Percentiles rank a stretch among this genome's conserved stretches.
Evolutionary conservation across 2,113 vertebrate species (phyloP).

Genomic region (crab-eating macaque (Macaca fascicularis)): DNA sequence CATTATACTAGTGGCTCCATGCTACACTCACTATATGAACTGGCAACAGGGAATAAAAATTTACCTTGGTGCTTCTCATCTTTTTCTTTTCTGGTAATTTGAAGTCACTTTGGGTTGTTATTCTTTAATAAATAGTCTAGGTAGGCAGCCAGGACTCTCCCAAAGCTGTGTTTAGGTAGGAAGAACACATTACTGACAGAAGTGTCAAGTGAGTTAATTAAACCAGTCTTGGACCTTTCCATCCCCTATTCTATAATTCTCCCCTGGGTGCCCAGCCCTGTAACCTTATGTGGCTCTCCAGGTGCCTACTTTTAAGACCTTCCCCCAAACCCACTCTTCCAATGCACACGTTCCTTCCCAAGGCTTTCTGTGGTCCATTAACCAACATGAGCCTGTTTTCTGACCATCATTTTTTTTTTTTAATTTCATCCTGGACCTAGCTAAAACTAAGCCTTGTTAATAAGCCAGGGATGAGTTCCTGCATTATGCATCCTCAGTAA

Average conservation of each 20-base stretch:
- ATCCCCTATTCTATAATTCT: accelerated
- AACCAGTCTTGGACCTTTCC: not conserved
- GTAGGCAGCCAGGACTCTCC: not conserved
- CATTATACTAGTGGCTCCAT: not conserved
- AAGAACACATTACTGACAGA: not conserved
- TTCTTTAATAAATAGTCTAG: not conserved
- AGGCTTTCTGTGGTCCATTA: not conserved
- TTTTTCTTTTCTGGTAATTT: not conserved
- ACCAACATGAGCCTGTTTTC: not conserved
- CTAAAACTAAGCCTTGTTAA: not conserved
- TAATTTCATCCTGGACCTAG: not conserved
- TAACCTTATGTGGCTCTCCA: too few species aligned
- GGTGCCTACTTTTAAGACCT: too few species aligned
- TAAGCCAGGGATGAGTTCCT: not conserved
- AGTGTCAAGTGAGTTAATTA: not conserved
- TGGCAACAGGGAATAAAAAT: not conserved
- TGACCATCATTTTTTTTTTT: not conserved
- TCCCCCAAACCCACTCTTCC: not conserved
- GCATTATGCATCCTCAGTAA: not conserved
- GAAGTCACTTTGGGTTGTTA: not conserved
- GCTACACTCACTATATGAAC: not conserved
- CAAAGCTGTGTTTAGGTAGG: not conserved
- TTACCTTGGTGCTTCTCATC: not conserved
- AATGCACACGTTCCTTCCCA: not conserved
- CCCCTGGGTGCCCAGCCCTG: not conserved